Base-by-base conservation (phyloP, 1,140 invertebrate genomes). In the Trichonephila clavipes region DNA sequence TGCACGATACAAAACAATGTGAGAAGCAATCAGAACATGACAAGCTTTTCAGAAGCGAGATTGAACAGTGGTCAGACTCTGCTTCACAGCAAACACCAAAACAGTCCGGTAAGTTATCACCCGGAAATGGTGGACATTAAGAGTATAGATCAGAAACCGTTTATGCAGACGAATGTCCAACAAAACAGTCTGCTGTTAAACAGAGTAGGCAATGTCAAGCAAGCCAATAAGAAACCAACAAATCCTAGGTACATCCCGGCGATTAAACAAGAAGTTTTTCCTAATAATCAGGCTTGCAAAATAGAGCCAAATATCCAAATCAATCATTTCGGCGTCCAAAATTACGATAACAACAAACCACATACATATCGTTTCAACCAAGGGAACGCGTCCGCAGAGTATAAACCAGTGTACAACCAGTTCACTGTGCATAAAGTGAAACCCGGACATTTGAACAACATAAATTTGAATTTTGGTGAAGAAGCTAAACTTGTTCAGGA, bases 401-500 rank as follows among this genome's bases (percentile, higher is more conserved):
- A 61, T 40, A 89, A 89, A 28, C 64, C 8, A 14, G 40, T 28
- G 2, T 44, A 10, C 21, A 72, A 24, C 64, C 88, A 89, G 24
- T 77, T 89, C 19, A 72, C 62, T 8, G 64, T 51, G 6, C 34
- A 88, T 64, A 88, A 85, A 58, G 82, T 51, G 24, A 59, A 85
- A 51, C 16, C 82, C 21, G 58, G 82, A 59, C 82, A 85, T 2
- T 59, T 85, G 6, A 87, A 87, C n/a, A 64, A 40, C 2, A n/a
- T 91, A 93, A 16, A 87, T 21, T n/a, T 87, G 94, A 96, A 95
- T n/a, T 0, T 96, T 96, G 94, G 97, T 85, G 95, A 98, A 94
- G 97, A 98, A 94, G 97, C 98, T 95, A 97, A 97, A 2, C 96
- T 98, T 12, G 98, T 98, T 90, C 96, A 97, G 81, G 98, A 98